Conservation (phyloP, 23 tunicate species). For the Trididemnum miniatum region DNA sequence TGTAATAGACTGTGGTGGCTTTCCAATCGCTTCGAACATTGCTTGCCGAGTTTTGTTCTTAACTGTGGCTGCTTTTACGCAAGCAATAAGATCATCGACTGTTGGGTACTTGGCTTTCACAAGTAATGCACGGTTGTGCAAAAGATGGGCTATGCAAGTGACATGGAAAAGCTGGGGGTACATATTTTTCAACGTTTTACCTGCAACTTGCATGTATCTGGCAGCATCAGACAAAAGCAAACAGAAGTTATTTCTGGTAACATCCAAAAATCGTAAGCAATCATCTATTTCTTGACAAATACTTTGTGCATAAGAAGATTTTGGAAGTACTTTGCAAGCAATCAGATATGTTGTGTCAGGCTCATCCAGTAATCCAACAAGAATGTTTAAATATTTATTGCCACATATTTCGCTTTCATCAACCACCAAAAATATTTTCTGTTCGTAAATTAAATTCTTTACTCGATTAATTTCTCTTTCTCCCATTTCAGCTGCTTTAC, state of each 20-base stretch:
- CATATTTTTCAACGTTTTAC: neutral
- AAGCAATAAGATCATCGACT: slow-evolving; percentile 14
- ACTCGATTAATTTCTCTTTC: neutral
- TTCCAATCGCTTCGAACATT: neutral
- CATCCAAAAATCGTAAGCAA: too few relatives aligned
- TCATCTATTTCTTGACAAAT: neutral
- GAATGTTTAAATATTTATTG: slow-evolving; percentile 1
- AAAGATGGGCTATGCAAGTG: too few relatives aligned
- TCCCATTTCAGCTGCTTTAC: too few relatives aligned
- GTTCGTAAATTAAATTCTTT: too few relatives aligned
- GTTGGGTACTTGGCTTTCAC: slow-evolving; percentile 13
- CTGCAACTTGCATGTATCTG: neutral
- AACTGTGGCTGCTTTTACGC: too few relatives aligned
- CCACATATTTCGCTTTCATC: neutral
- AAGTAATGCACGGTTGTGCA: slow-evolving; percentile 10
- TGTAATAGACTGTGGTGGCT: neutral
- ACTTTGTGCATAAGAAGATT: neutral
- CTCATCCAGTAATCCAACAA: slow-evolving; percentile 1
- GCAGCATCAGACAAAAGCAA: too few relatives aligned
- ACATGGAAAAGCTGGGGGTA: too few relatives aligned
- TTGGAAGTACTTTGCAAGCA: too few relatives aligned
- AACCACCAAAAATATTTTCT: too few relatives aligned
- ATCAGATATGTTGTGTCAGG: neutral
- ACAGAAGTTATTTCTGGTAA: too few relatives aligned
- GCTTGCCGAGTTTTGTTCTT: too few relatives aligned